Evolutionary conservation across 2,797 vertebrate genomes (phyloP), one percentile per base, ranked within the genome.

Genomic region (Otus scops): DNA sequence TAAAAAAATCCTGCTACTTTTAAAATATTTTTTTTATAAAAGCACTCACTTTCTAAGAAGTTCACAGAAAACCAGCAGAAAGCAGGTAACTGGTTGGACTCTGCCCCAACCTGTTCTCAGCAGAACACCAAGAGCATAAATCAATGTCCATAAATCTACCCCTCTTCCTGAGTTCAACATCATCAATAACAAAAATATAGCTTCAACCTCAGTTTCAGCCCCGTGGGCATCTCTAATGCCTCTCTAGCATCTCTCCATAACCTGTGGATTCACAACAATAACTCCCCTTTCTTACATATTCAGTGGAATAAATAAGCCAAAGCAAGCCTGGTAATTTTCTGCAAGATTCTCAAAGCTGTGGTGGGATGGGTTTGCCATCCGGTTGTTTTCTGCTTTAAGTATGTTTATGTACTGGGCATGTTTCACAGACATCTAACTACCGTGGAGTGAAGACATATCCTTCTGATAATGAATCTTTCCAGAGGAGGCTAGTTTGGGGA

Each of bases 401-500:
- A 2, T 28, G 34, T 79, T 91, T 50, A 32, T 47, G 59, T 41
- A 17, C 68, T n/a, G 56, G 13, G 48, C 2, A 27, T 9, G 13
- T 89, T 83, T 82, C 92, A 67, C 9, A 82, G 60, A 38, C 32
- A n/a, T 21, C 39, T 53, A 89, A 5, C 39, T 30, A 6, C 85
- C 50, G 79, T 13, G 41, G 67, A 92, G 67, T 41, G 34, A 82
- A 92, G 39, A 30, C 16, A 59, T 50, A 84, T 39, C 88, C 80
- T 53, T 59, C 83, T 67, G 51, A 48, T 60, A 84, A 79, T 80
- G 81, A 80, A 26, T 28, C 86, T 82, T 95, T 75, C 89, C 95
- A 95, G 86, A 80, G 92, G 64, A 93, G 34, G 48, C 63, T 91
- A 76, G 48, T 67, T 89, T 82, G 57, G 90, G 92, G 93, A 95